Base-by-base conservation (phyloP, 2,888 invertebrate genomes). In the Pelosia muscerda region DNA sequence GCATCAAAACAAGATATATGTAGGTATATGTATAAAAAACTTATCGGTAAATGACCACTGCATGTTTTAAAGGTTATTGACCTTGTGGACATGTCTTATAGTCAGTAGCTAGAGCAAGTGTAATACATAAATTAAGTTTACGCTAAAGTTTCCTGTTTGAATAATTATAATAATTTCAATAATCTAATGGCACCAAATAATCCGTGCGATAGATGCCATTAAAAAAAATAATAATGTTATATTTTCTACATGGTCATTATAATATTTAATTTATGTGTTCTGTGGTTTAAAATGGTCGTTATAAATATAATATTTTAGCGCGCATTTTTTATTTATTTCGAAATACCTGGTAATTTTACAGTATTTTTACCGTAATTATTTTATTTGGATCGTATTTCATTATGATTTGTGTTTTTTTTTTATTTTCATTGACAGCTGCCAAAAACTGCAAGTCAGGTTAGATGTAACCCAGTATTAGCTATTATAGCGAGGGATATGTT, bases 21-120 rank as follows among this genome's bases (percentile, higher is more conserved):
- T 55, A 15, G 22, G 23, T 34, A 31, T 54, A 28, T 54, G 13
- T 23, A 23, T 67, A 34, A 70, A 66, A 66, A 66, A 70, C 8
- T 66, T 66, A 70, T 70, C 63, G 63, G 66, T 66, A 66, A 59
- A 66, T 69, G 69, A 38, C 63, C n/a, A 65, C 19, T 66, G 68
- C 65, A 66, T 71, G 65, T 71, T 63, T 67, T 63, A 65, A 19
- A 65, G 64, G 64, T 59, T 9, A 42, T 28, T 61, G 55, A 57
- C 61, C 64, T 23, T 11, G 23, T 56, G 60, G 56, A 57, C 31
- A 62, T 59, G 34, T 55, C 55, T 57, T 63, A 56, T 60, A 53
- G 59, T n/a, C 69, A 63, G 10, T 25, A 57, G 34, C 34, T 42
- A 56, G 26, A 34, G 53, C 53, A 61, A 57, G 38, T 65, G 56